Evolutionary conservation across 1,140 invertebrate species (phyloP).

Genomic region (Caligus rogercresseyi): DNA sequence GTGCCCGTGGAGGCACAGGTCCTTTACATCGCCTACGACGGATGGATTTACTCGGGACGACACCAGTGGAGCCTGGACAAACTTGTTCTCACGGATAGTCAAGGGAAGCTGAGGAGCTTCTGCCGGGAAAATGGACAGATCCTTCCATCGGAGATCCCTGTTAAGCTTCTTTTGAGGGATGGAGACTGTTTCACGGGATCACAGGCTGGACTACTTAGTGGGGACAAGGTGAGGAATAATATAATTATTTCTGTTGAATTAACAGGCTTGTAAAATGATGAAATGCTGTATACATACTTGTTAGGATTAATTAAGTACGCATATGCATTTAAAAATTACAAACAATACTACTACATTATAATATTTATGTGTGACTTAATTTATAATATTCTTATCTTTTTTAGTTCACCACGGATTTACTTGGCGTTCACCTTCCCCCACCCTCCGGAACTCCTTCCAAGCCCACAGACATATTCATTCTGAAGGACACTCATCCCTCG

Average conservation of each 20-base stretch:
- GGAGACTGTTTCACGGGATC: conserved; percentile 8
- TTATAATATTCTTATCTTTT: too few species aligned
- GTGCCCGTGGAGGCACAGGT: conserved; percentile 49
- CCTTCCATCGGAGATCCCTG: conserved; percentile 6
- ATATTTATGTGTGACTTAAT: too few species aligned
- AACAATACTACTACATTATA: neutral
- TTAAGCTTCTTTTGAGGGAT: neutral
- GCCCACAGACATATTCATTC: neutral
- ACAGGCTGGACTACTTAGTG: neutral
- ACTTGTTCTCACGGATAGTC: conserved; percentile 38
- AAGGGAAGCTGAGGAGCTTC: neutral
- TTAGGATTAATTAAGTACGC: neutral
- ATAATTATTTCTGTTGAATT: too few species aligned
- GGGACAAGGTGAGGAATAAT: too few species aligned
- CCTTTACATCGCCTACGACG: conserved; percentile 68
- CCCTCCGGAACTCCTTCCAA: neutral
- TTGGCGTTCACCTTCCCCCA: neutral
- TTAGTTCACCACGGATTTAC: neutral
- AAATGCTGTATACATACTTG: too few species aligned
- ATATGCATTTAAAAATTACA: neutral
- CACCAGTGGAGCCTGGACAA: conserved; percentile 60
- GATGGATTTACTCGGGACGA: conserved; percentile 72
- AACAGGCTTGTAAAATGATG: too few species aligned
- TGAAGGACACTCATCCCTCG: neutral
- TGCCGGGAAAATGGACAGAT: conserved; percentile 8